Base-by-base conservation (phyloP, 2,888 invertebrate genomes). In the Onthophagus sagittarius region DNA sequence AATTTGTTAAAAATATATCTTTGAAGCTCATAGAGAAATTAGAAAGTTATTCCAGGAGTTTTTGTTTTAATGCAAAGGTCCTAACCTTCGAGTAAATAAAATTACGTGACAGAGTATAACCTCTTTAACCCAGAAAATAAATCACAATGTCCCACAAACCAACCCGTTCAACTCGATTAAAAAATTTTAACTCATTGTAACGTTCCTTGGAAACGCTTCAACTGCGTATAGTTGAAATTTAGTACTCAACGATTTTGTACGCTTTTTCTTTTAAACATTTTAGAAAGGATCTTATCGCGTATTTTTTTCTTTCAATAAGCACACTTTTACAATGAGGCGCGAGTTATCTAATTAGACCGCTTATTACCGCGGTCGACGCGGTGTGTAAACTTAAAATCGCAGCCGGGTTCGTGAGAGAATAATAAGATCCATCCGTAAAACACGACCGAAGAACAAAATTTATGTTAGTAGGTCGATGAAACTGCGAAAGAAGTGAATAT, bases 401-500 rank as follows among this genome's bases (percentile, higher is more conserved):
- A 23, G 23, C 23, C 23, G 9, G 39, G 39, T 53, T 4, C 39
- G 39, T 53, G 39, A 53, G 39, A 53, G 39, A 53, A 53, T 53
- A 53, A 53, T 53, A 53, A 53, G 39, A 53, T 53, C 11, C 39
- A 53, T 53, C 39, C 39, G 39, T 53, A 53, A 53, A 53, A 53
- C 39, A 53, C 39, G 39, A 11, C 39, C 31, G 67, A 23, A 32
- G 32, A 67, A 67, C 32, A 67, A 31, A 67, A 67, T 31, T 31
- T 32, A 67, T 67, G 67, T 67, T 67, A 67, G 67, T 67, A 23
- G 67, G 67, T 67, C 67, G 23, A 67, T 67, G 67, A 67, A 67
- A 67, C 13, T 67, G 31, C 67, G 31, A 67, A 67, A 67, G 67
- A 67, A 67, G 32, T 67, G 32, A 67, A 67, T 67, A 67, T 67